A percentile compares a stretch with the other conserved stretches of the same genome.
Conservation (phyloP, 2,113 vertebrate genomes). For the Setophaga petechia region DNA sequence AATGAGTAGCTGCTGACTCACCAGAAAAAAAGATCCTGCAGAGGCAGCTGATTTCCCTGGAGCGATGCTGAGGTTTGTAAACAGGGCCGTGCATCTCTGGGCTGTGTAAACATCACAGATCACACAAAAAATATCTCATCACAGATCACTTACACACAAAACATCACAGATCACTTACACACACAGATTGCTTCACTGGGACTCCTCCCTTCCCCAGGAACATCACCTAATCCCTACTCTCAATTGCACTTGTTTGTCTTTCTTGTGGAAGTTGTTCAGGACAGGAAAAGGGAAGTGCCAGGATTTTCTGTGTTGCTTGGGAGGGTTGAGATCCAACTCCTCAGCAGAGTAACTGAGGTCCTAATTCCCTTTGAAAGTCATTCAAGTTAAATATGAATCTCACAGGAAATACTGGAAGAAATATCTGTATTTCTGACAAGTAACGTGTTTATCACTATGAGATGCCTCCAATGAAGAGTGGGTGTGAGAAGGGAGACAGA, state of each 20-base stretch:
- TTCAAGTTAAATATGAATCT: not conserved
- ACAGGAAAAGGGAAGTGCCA: not conserved
- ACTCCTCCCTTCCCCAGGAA: not conserved
- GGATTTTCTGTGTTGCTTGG: not conserved
- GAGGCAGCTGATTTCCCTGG: slow-evolving; percentile 44
- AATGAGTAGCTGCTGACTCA: slow-evolving; percentile 48
- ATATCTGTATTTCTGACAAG: not conserved
- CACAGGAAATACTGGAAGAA: not conserved
- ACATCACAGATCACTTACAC: not conserved
- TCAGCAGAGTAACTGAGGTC: not conserved
- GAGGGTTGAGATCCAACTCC: not conserved
- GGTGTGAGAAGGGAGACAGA: no score
- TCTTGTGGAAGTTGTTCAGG: not conserved
- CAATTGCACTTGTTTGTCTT: not conserved
- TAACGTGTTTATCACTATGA: not conserved
- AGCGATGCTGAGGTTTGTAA: not conserved
- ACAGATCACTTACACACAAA: not conserved
- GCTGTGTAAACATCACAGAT: not conserved
- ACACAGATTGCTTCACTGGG: not conserved
- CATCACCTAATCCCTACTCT: not conserved
- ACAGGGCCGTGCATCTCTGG: not conserved
- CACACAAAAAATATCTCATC: not conserved
- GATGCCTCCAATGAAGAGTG: not conserved
- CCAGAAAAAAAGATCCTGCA: not conserved
- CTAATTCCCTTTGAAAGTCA: not conserved